Evolutionary conservation across 2,888 invertebrate species (phyloP), one percentile per base, ranked within the genome.

Genomic region (Archaeoteleia sp.): DNA sequence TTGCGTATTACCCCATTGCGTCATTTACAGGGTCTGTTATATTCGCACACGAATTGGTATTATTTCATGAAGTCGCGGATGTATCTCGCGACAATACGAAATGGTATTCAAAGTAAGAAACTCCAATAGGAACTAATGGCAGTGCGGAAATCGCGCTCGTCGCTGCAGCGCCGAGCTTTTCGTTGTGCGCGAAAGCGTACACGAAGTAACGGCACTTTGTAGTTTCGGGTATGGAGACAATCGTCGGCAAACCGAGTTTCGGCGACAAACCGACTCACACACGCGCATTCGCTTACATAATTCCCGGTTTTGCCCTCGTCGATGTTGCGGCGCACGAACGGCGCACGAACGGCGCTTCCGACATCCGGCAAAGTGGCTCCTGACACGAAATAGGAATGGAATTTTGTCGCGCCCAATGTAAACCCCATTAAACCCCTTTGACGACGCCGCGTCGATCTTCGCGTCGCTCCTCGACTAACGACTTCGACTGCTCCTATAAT

Each of bases 401-500:
- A 58, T 49, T 60, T 57, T 43, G 51, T 60, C 29, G 43, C 29
- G 25, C n/a, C 29, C 43, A 30, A 45, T 48, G 29, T 35, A 45
- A 46, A 61, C 53, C 39, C 27, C 17, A 35, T 61, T 51, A 20
- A 45, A 61, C 43, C 32, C 39, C 45, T 61, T 60, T 49, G 45
- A 49, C 29, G 45, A 49, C 40, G 8, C 23, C 37, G 15, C 20
- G 37, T 12, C 32, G 30, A 34, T 29, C 20, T 14, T 60, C 35
- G 35, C 35, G 13, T 29, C 20, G 25, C 20, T 23, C 20, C 32
- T 13, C 17, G 27, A 1, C 20, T 32, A 15, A 40, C 29, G 8
- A 15, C 40, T 49, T 37, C 40, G 13, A 39, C 37, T 60, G 55
- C 46, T 61, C 51, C 49, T 57, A 49, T 57, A 66, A 70, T 62